Base-by-base conservation (phyloP, 2,113 vertebrate genomes). In the Rhizomys pruinosus region DNA sequence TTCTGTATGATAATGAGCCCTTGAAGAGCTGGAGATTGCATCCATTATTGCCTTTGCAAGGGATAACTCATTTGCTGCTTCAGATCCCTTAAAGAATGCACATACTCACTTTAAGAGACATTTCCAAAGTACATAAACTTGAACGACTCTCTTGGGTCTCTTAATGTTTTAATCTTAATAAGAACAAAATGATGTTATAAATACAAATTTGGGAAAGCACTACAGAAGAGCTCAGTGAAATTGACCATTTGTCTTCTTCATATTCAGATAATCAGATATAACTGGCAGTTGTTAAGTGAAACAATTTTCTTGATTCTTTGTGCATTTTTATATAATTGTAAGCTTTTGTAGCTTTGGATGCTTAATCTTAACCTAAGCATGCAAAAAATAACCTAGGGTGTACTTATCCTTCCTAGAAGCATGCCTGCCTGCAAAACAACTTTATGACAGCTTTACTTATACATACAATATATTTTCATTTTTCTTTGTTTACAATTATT, bases 101-200 rank as follows among this genome's bases (percentile, higher is more conserved):
- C 57, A 68, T 4, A 61, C 19, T 92, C 42, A n/a, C 42, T 85
- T 94, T 74, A 76, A 89, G 47, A 84, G 55, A 81, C 8, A 57
- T 66, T 92, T 91, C 90, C 55, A 57, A 22, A 92, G 59, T 82
- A 69, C 11, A 57, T 55, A 84, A 90, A 44, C 11, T 84, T 63
- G 9, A 92, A 87, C 22, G 59, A 91, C 12, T 57, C 29, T 86
- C 80, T 94, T 44, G 34, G 27, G 55, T 19, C 87, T 87, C 52
- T 92, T 88, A 52, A 87, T 93, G 77, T 23, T 87, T 96, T 93
- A 63, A 87, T 74, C 71, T 91, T 81, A 76, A 61, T 78, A 80
- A 64, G 52, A 91, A 94, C 32, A 72, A 96, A 93, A 42, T 72
- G n/a, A 2, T 86, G 3, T 37, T 77, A 86, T 68, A 86, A 90